A percentile compares a stretch with the other conserved stretches of the same genome.
phyloP scores from a whole-genome alignment of 2,888 invertebrate genomes.

The Spodoptera exigua region DNA sequence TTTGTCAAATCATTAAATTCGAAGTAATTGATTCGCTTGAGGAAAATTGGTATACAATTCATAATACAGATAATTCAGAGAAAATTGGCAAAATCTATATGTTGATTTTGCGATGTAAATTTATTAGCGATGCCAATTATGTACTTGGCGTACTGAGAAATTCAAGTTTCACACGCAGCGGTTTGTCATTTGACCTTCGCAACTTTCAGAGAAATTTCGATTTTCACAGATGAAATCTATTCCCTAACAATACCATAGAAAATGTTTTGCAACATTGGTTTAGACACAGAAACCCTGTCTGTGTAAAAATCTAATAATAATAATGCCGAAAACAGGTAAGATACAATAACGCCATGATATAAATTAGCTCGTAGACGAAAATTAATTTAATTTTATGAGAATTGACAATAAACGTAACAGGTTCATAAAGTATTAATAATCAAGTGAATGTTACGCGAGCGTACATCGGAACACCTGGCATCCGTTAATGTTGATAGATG shows the following conservation, averaged over 20 bases:
- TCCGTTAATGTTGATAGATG: constrained; percentile 45
- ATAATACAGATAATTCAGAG: neutral
- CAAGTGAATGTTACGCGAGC: constrained; percentile 27
- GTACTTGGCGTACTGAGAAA: constrained; percentile 7
- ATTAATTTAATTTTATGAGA: too few species aligned
- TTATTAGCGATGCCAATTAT: constrained; percentile 29
- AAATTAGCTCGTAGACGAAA: too few species aligned
- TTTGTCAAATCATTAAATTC: constrained; percentile 20
- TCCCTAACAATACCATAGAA: neutral
- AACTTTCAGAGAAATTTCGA: constrained; percentile 18
- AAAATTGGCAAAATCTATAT: neutral
- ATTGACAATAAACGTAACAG: neutral
- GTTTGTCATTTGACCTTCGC: constrained; percentile 34
- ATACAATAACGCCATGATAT: too few species aligned
- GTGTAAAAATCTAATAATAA: too few species aligned
- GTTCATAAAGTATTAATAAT: constrained; percentile 5
- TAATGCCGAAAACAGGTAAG: too few species aligned
- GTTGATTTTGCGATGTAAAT: constrained; percentile 6
- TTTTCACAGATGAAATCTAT: constrained; percentile 18
- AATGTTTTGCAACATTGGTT: too few species aligned
- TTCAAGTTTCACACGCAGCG: constrained; percentile 36
- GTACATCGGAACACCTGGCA: constrained; percentile 39
- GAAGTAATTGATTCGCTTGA: constrained; percentile 4
- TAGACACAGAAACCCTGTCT: too few species aligned
- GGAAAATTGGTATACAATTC: constrained; percentile 7